Evolutionary conservation across 1,140 invertebrate genomes (phyloP).

Genomic region (Apolygus lucorum): DNA sequence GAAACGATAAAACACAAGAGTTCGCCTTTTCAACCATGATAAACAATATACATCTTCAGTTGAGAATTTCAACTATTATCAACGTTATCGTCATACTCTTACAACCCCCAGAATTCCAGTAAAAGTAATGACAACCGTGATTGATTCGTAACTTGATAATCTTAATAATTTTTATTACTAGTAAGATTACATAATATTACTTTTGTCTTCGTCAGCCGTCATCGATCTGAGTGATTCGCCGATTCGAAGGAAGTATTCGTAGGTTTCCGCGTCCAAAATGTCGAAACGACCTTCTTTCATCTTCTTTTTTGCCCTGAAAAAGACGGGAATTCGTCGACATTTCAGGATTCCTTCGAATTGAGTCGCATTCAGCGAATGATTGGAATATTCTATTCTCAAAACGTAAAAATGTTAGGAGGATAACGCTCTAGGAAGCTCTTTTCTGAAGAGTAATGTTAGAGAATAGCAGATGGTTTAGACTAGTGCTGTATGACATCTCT

Average conservation of each 20-base stretch:
- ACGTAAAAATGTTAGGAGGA: no score
- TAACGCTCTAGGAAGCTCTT: no score
- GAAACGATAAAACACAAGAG: no score
- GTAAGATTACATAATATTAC: neutral
- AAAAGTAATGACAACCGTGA: neutral
- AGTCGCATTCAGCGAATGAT: no score
- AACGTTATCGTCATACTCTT: neutral
- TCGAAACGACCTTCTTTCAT: neutral
- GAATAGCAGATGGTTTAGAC: no score
- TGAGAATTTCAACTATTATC: neutral
- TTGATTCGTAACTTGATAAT: neutral
- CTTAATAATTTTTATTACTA: neutral
- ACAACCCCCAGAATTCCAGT: neutral
- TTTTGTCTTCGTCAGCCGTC: neutral
- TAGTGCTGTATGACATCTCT: no score
- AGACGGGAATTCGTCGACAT: no score
- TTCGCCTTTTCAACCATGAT: no score
- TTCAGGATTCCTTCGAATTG: no score
- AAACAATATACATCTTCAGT: neutral
- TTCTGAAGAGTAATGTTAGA: no score
- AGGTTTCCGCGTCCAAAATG: neutral
- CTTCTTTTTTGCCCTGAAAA: constrained; percentile 8
- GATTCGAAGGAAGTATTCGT: neutral
- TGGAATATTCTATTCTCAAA: no score
- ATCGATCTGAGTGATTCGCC: neutral